Conservation (phyloP, 2,797 vertebrate species). For the Phalanger gymnotis region DNA sequence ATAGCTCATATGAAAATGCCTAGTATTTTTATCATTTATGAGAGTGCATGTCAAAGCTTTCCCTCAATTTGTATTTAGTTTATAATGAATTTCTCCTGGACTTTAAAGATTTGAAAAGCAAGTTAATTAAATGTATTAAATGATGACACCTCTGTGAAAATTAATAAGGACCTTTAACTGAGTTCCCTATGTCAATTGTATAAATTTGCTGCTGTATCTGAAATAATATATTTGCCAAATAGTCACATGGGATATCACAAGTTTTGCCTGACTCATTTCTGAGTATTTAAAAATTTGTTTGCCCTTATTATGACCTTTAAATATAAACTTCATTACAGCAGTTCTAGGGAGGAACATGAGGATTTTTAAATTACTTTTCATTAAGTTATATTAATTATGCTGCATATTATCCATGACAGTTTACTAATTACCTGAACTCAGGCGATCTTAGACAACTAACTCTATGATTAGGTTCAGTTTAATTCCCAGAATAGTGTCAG, state of each 20-base stretch:
- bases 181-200: background rate
- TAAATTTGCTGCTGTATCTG: background rate
- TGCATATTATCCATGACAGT: slow-evolving; percentile 7
- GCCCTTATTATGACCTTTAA: slow-evolving; percentile 42
- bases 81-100: slow-evolving; percentile 27
- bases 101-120: slow-evolving; percentile 4
- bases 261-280: slow-evolving; percentile 29
- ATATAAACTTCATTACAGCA: slow-evolving; percentile 30
- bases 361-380: slow-evolving; percentile 54
- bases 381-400: slow-evolving; percentile 54
- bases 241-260: slow-evolving; percentile 10
- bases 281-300: slow-evolving; percentile 4
- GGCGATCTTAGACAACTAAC: slow-evolving; percentile 14
- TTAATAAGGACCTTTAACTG: background rate
- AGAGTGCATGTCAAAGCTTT: slow-evolving; percentile 63
- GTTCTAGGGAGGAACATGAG: slow-evolving; percentile 10
- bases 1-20: background rate
- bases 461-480: background rate
- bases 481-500: slow-evolving; percentile 14
- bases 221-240: slow-evolving; percentile 2
- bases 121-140: slow-evolving; percentile 55
- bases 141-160: background rate
- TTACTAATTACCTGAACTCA: slow-evolving; percentile 37
- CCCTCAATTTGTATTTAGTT: slow-evolving; percentile 54
- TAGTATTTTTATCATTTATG: slow-evolving; percentile 75